Conservation (phyloP, 92 coral and sea anemone species). For the Phymanthus crucifer region DNA sequence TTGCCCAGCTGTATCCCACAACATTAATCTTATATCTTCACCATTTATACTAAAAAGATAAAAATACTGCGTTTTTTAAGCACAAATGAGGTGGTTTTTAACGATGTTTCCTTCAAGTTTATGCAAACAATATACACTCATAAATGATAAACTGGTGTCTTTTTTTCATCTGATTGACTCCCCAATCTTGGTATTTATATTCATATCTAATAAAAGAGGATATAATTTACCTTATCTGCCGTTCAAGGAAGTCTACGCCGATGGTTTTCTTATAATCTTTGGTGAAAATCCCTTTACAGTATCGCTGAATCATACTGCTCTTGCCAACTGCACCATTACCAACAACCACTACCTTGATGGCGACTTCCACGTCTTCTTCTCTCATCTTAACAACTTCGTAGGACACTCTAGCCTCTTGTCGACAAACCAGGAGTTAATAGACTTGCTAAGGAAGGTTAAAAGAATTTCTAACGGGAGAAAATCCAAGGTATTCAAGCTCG, state of each 20-base stretch:
- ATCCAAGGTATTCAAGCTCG: not conserved
- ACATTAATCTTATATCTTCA: slow-evolving; percentile 92
- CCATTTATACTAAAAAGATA: slow-evolving; percentile 62
- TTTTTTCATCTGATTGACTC: not conserved
- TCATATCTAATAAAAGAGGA: slow-evolving; percentile 5
- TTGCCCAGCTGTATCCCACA: slow-evolving; percentile 99
- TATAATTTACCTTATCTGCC: slow-evolving; percentile 82
- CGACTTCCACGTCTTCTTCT: slow-evolving; percentile 99
- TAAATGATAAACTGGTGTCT: slow-evolving; percentile 2
- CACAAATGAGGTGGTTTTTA: not conserved
- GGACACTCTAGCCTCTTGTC: not conserved
- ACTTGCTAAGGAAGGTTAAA: not conserved
- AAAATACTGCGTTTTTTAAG: not conserved
- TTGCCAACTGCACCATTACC: slow-evolving; percentile 99
- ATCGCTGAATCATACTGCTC: slow-evolving; percentile 98
- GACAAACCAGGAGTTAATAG: not conserved
- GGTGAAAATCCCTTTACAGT: slow-evolving; percentile 97
- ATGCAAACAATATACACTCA: not conserved
- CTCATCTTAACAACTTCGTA: slow-evolving; percentile 55
- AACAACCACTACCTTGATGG: slow-evolving; percentile 96
- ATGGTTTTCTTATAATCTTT: slow-evolving; percentile 99
- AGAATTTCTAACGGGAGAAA: not conserved
- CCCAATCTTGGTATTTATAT: not conserved
- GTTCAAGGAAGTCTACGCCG: slow-evolving; percentile 97
- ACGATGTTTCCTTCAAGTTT: slow-evolving; percentile 7